phyloP scores from a whole-genome alignment of 2,888 invertebrate species.

The Harmothoe impar region DNA sequence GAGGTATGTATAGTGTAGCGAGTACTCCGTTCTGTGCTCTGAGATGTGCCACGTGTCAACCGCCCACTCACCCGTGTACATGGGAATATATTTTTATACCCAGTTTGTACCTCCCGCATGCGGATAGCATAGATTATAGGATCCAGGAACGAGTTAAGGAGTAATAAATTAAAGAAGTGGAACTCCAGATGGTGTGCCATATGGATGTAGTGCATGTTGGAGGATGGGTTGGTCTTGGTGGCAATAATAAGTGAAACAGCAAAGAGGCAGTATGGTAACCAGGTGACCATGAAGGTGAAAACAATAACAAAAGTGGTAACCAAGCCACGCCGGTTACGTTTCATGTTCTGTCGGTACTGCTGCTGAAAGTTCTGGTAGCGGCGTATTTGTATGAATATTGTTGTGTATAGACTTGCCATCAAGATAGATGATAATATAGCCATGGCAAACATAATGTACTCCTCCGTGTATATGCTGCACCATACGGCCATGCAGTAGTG shows the following conservation, averaged over 20 bases:
- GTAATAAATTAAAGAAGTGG: slow-evolving; percentile 65
- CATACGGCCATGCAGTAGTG: slow-evolving; percentile 57
- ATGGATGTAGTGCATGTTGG: slow-evolving; percentile 46
- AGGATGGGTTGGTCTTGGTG: slow-evolving; percentile 35
- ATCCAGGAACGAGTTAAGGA: slow-evolving; percentile 67
- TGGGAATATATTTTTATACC: slow-evolving; percentile 59
- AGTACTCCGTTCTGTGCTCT: slow-evolving; percentile 19
- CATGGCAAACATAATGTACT: slow-evolving; percentile 66
- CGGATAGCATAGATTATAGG: slow-evolving; percentile 69
- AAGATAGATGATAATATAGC: slow-evolving; percentile 64
- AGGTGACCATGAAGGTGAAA: slow-evolving; percentile 76
- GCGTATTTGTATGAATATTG: slow-evolving; percentile 66
- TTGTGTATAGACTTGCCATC: slow-evolving; percentile 65
- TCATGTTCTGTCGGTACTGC: slow-evolving; percentile 24
- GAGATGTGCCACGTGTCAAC: background rate
- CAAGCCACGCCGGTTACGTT: slow-evolving; percentile 75
- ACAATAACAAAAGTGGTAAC: slow-evolving; percentile 77
- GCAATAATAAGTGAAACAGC: slow-evolving; percentile 72
- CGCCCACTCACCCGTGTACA: background rate
- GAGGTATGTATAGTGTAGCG: background rate
- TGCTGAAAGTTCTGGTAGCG: slow-evolving; percentile 55
- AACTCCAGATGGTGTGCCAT: slow-evolving; percentile 40
- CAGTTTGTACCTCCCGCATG: slow-evolving; percentile 67
- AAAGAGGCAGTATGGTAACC: slow-evolving; percentile 77
- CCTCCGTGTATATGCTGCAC: slow-evolving; percentile 62